Evolutionary conservation across 2,113 vertebrate species (phyloP).

Genomic region (Semnornis frantzii): DNA sequence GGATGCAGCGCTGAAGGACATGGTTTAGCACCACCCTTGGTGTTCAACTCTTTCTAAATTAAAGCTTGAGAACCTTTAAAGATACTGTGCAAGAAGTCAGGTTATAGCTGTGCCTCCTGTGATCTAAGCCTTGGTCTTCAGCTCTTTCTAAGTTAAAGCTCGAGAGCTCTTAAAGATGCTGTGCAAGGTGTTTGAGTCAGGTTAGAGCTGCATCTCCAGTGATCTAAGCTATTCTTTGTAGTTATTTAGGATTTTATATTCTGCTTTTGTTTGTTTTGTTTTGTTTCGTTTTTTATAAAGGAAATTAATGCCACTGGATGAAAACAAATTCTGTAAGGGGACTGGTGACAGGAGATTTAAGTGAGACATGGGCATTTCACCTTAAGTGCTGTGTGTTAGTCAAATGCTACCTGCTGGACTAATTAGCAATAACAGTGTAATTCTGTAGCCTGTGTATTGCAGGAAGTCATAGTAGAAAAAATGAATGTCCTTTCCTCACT

Average conservation of each 20-base stretch:
- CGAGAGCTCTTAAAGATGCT: background rate
- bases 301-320: background rate
- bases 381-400: background rate
- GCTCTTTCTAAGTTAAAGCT: background rate
- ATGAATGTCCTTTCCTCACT: background rate
- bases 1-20: too few species aligned
- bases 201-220: background rate
- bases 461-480: background rate
- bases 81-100: background rate
- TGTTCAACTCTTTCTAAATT: background rate
- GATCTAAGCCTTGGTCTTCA: background rate
- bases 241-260: background rate
- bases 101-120: background rate
- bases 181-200: background rate
- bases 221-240: background rate
- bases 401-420: conserved; percentile 29
- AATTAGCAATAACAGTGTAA: background rate
- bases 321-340: background rate
- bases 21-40: too few species aligned
- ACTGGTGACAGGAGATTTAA: background rate
- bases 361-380: conserved; percentile 7
- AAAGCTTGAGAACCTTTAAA: background rate
- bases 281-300: background rate
- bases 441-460: background rate
- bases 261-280: background rate